Evolutionary conservation across 2,888 invertebrate genomes (phyloP).

Genomic region (Cerastis rubricosa): DNA sequence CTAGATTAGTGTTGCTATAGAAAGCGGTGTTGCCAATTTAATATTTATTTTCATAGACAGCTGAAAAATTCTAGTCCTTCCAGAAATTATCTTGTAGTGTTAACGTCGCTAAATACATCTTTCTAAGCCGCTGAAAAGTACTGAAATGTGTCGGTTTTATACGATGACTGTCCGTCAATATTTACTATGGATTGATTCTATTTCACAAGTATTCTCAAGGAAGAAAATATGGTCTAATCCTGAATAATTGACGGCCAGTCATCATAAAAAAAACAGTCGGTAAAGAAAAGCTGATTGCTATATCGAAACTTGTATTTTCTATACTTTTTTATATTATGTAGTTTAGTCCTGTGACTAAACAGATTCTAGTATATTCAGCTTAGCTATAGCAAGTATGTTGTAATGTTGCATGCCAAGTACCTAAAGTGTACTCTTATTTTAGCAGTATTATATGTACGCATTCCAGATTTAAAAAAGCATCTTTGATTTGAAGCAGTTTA

Average conservation of each 20-base stretch:
- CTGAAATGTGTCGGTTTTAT: conserved; percentile 17
- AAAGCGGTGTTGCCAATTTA: conserved; percentile 58
- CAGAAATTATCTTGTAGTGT: conserved; percentile 51
- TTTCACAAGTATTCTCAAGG: not conserved
- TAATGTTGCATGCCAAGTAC: conserved; percentile 67
- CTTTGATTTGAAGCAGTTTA: conserved; percentile 53
- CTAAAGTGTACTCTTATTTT: conserved; percentile 53
- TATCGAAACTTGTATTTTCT: conserved; percentile 44
- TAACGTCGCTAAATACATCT: conserved; percentile 25
- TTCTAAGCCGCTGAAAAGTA: conserved; percentile 14
- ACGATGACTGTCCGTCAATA: not conserved
- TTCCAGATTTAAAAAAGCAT: conserved; percentile 47
- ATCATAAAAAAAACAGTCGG: not conserved
- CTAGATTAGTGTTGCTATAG: conserved; percentile 61
- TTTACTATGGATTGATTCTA: not conserved
- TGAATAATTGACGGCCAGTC: conserved; percentile 2
- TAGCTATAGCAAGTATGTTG: conserved; percentile 71
- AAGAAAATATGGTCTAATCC: not conserved
- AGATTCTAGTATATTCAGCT: conserved; percentile 53
- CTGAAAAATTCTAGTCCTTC: conserved; percentile 61
- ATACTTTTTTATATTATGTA: conserved; percentile 40
- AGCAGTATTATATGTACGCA: conserved; percentile 63
- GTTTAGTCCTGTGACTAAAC: conserved; percentile 28
- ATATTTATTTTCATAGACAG: conserved; percentile 53
- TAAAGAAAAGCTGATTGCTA: conserved; percentile 24